Evolutionary conservation across 2,888 invertebrate genomes (phyloP).

Genomic region (Colostygia pectinataria): DNA sequence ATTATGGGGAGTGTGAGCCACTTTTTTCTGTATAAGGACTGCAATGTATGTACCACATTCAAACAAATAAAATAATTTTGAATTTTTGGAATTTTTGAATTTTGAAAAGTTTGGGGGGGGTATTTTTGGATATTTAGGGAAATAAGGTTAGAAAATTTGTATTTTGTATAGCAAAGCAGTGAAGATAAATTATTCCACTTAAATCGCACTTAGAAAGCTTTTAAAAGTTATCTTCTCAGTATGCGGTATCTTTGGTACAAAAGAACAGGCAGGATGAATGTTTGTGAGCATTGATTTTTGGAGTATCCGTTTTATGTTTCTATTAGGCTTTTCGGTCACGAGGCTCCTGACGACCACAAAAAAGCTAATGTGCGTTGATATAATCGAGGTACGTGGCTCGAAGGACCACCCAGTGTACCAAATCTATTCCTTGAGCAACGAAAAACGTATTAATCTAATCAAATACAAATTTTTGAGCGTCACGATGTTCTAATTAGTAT

Average conservation of each 20-base stretch:
- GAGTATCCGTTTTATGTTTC: slow-evolving; percentile 43
- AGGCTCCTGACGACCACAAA: slow-evolving; percentile 49
- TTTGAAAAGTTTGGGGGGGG: too few species aligned
- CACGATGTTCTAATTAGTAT: slow-evolving; percentile 54
- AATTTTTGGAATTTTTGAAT: too few species aligned
- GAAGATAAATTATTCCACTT: neutral
- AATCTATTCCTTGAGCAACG: slow-evolving; percentile 48
- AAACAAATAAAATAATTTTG: too few species aligned
- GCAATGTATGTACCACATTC: too few species aligned
- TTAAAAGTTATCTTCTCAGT: slow-evolving; percentile 32
- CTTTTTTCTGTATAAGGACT: too few species aligned
- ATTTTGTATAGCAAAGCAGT: neutral
- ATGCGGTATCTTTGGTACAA: slow-evolving; percentile 24
- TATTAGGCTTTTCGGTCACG: slow-evolving; percentile 51
- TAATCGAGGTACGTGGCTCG: slow-evolving; percentile 49
- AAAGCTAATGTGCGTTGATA: slow-evolving; percentile 59
- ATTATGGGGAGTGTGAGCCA: too few species aligned
- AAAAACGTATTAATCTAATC: slow-evolving; percentile 50
- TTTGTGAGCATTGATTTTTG: slow-evolving; percentile 28
- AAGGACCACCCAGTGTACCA: slow-evolving; percentile 61
- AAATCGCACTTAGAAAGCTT: slow-evolving; percentile 23
- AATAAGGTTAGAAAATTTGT: too few species aligned
- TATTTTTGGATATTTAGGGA: too few species aligned
- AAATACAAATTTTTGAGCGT: slow-evolving; percentile 47
- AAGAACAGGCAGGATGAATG: slow-evolving; percentile 23